A percentile compares a stretch with the other conserved stretches of the same genome.
These are phyloP conservation scores for Malaclemys terrapin DNA, from an alignment of 2,113 vertebrate genomes.

Conservation along the genomic window DNA sequence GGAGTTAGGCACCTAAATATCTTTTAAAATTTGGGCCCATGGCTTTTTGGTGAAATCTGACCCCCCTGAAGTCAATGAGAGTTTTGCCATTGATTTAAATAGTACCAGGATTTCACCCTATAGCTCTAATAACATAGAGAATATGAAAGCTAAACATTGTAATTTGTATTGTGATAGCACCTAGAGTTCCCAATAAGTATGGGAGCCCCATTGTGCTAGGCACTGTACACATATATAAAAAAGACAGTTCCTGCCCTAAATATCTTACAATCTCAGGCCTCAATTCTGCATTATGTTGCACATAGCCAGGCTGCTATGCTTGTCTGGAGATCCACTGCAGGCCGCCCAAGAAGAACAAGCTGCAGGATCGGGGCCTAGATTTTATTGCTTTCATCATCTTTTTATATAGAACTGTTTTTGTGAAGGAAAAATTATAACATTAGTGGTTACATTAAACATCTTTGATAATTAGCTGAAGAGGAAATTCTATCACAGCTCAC, in stretches of 20 bases:
- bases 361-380: neutral
- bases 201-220: neutral
- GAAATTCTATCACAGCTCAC: conserved; percentile 68
- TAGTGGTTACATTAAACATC: conserved; percentile 33
- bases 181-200: neutral
- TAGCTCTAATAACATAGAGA: neutral
- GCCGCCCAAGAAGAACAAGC: neutral
- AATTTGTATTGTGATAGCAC: neutral
- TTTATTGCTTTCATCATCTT: conserved; percentile 35
- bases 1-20: neutral
- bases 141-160: neutral
- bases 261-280: neutral
- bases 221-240: neutral
- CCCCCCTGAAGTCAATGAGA: neutral
- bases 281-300: neutral
- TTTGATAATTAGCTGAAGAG: conserved; percentile 64
- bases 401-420: conserved; percentile 34
- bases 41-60: neutral
- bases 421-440: conserved; percentile 44
- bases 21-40: neutral
- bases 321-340: neutral
- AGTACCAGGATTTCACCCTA: neutral
- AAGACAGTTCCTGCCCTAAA: neutral
- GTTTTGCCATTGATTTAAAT: neutral
- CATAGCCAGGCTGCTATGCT: neutral